Conservation (phyloP, 2,113 vertebrate genomes). For the Carettochelys insculpta region DNA sequence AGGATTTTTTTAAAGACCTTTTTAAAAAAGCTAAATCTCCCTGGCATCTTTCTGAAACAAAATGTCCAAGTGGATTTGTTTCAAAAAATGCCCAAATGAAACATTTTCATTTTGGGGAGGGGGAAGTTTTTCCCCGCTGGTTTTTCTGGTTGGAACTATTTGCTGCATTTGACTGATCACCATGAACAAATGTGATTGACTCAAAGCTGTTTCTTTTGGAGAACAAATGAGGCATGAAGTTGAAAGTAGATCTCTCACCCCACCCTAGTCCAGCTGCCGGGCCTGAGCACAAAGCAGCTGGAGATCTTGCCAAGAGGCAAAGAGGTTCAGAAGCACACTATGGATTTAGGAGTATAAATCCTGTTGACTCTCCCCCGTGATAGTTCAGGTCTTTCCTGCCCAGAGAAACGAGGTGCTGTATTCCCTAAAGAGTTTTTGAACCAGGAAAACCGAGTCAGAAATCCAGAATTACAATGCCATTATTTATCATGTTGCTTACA, state of each 20-base stretch:
- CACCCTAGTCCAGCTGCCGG: no score
- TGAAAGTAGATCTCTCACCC: neutral
- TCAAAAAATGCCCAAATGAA: neutral
- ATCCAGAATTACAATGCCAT: neutral
- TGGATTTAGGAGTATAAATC: neutral
- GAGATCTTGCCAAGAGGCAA: neutral
- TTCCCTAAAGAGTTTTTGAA: neutral
- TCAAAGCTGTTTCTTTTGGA: neutral
- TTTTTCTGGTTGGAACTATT: neutral
- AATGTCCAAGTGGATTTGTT: neutral
- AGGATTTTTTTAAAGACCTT: no score
- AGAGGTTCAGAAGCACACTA: neutral
- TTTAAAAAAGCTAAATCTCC: neutral
- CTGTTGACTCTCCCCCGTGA: neutral
- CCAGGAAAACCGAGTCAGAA: neutral
- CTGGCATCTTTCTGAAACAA: neutral
- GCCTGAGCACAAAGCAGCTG: neutral
- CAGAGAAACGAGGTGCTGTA: neutral
- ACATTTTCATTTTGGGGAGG: no score
- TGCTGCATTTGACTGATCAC: neutral
- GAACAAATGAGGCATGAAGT: neutral
- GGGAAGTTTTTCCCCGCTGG: no score
- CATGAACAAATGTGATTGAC: neutral
- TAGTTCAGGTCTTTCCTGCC: neutral
- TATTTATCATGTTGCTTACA: neutral